phyloP scores from a whole-genome alignment of 2,888 invertebrate species.

The Mimumesa dahlbomi region DNA sequence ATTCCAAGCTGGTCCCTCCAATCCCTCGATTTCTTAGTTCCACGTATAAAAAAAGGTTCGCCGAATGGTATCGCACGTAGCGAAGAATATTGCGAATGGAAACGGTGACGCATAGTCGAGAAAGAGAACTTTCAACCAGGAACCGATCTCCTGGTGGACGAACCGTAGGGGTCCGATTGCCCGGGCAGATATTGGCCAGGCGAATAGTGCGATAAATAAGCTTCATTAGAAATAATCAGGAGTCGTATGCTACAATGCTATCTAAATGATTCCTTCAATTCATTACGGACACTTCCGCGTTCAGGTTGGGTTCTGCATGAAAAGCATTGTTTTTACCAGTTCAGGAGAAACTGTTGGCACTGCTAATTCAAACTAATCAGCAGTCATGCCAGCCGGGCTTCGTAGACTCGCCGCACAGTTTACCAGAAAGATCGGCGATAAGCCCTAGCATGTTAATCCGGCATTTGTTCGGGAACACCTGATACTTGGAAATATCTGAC shows the following conservation, averaged over 20 bases:
- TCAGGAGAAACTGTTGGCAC: slow-evolving; percentile 6
- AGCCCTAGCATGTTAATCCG: background rate
- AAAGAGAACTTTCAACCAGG: slow-evolving; percentile 43
- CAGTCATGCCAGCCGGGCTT: slow-evolving; percentile 1
- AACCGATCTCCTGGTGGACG: slow-evolving; percentile 37
- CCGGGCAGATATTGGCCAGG: slow-evolving; percentile 44
- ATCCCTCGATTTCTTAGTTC: too few species aligned
- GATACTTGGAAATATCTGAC: too few species aligned
- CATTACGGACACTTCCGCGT: slow-evolving; percentile 49
- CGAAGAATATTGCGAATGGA: too few species aligned
- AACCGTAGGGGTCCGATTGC: slow-evolving; percentile 50
- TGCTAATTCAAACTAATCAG: slow-evolving; percentile 15
- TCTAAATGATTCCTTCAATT: slow-evolving; percentile 61
- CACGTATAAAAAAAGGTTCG: too few species aligned
- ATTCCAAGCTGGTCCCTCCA: too few species aligned
- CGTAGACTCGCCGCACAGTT: background rate
- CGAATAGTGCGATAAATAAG: slow-evolving; percentile 62
- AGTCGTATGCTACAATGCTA: slow-evolving; percentile 55
- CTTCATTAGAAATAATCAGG: slow-evolving; percentile 69
- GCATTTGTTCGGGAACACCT: background rate
- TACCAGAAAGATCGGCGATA: slow-evolving; percentile 7
- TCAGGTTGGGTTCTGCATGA: slow-evolving; percentile 21
- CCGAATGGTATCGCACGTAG: too few species aligned
- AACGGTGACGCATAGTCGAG: slow-evolving; percentile 20
- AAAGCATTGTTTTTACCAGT: slow-evolving; percentile 29